Evolutionary conservation across 2,888 invertebrate species (phyloP).

Genomic region (Cheilosia variabilis): DNA sequence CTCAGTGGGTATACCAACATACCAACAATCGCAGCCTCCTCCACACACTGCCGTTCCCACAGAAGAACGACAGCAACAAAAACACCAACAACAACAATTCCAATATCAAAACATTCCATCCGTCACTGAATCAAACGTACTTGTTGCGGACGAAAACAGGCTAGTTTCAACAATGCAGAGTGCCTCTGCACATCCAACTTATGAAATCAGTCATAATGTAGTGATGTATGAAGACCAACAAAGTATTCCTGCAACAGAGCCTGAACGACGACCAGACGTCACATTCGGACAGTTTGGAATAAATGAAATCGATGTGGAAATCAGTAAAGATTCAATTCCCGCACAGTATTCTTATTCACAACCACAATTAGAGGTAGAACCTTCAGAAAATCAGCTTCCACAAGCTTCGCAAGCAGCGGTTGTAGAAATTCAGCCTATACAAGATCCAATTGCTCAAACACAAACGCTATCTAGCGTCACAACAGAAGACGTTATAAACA

Average conservation of each 20-base stretch:
- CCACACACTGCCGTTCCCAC: slow-evolving; percentile 63
- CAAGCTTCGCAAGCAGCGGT: background rate
- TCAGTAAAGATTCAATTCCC: slow-evolving; percentile 74
- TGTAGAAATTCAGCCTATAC: slow-evolving; percentile 53
- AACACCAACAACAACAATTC: slow-evolving; percentile 25
- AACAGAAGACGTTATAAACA: slow-evolving; percentile 36
- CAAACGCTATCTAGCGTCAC: slow-evolving; percentile 44
- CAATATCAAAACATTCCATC: slow-evolving; percentile 67
- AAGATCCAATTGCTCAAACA: slow-evolving; percentile 35
- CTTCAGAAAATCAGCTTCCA: slow-evolving; percentile 6
- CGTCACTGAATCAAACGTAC: slow-evolving; percentile 76
- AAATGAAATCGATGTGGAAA: slow-evolving; percentile 81
- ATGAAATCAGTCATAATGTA: slow-evolving; percentile 9
- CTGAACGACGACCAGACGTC: slow-evolving; percentile 80
- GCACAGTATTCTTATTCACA: slow-evolving; percentile 12
- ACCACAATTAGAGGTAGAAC: background rate
- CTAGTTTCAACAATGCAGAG: slow-evolving; percentile 78
- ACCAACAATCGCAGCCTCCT: slow-evolving; percentile 75
- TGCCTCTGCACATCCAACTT: slow-evolving; percentile 50
- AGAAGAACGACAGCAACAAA: slow-evolving; percentile 21
- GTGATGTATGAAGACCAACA: slow-evolving; percentile 16
- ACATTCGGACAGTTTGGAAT: slow-evolving; percentile 82
- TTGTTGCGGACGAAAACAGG: slow-evolving; percentile 78
- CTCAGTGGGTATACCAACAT: slow-evolving; percentile 57
- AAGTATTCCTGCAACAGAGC: slow-evolving; percentile 52